These are phyloP conservation scores for Erebia epiphron DNA, from an alignment of 2,888 invertebrate genomes.

Conservation along the genomic window DNA sequence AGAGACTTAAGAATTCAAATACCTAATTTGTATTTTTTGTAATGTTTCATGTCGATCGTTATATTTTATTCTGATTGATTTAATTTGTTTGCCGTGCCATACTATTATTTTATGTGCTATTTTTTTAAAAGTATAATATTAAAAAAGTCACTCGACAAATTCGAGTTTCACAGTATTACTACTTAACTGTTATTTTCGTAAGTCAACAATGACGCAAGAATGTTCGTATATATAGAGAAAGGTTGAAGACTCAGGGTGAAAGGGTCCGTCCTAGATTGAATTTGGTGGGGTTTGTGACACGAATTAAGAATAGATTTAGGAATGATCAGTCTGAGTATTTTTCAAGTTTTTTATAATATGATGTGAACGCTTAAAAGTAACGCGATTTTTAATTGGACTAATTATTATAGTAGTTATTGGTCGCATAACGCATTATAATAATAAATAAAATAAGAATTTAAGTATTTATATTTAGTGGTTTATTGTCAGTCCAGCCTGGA, in stretches of 20 bases:
- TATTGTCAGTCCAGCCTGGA: too few relatives aligned
- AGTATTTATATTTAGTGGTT: too few relatives aligned
- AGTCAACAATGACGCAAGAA: conserved; percentile 1
- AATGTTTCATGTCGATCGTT: not conserved
- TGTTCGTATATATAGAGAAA: conserved; percentile 34
- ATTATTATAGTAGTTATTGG: conserved; percentile 25
- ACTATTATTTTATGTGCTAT: conserved; percentile 25
- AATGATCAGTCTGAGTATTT: conserved; percentile 29
- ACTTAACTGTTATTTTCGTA: conserved; percentile 13
- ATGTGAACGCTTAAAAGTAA: not conserved
- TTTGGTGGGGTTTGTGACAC: conserved; percentile 39
- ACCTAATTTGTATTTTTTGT: conserved; percentile 10
- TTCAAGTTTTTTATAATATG: conserved; percentile 21
- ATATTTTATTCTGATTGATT: not conserved
- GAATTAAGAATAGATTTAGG: conserved; percentile 35
- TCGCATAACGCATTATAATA: not conserved
- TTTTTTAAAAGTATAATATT: conserved; percentile 14
- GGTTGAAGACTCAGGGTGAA: conserved; percentile 24
- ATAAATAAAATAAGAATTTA: too few relatives aligned
- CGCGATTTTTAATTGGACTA: conserved; percentile 30
- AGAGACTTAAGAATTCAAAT: conserved; percentile 12
- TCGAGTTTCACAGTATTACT: conserved; percentile 28
- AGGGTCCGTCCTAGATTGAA: conserved; percentile 46
- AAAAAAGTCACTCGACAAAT: conserved; percentile 6
- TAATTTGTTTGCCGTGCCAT: not conserved